Percentiles rank a stretch among this genome's conserved stretches.
Conservation (phyloP, 2,797 vertebrate species). For the Simalia tracyae region DNA sequence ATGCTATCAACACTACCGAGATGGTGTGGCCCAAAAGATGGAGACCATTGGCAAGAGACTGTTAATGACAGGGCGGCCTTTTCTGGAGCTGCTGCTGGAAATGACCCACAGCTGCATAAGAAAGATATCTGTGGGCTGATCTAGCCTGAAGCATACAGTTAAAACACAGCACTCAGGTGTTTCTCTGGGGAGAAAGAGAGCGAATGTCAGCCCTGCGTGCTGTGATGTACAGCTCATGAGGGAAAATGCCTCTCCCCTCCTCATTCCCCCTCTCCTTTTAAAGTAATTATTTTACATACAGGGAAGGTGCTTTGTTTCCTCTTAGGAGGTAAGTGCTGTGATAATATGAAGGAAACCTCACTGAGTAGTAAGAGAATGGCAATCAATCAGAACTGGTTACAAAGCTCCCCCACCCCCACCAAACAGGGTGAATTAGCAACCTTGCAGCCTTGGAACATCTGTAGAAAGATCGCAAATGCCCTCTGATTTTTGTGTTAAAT, state of each 20-base stretch:
- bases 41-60: neutral
- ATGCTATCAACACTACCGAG: neutral
- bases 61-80: neutral
- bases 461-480: constrained; percentile 35
- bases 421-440: constrained; percentile 21
- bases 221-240: neutral
- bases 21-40: neutral
- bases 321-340: constrained; percentile 36
- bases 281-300: constrained; percentile 43
- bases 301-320: constrained; percentile 19
- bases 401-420: constrained; percentile 11
- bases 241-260: neutral
- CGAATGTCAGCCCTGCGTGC: neutral
- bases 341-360: constrained; percentile 32
- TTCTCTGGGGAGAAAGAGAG: constrained; percentile 12
- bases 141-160: constrained; percentile 14
- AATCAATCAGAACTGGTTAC: constrained; percentile 28
- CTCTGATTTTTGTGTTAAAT: constrained; percentile 27
- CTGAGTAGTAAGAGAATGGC: constrained; percentile 22
- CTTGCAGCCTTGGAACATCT: constrained; percentile 36
- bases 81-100: neutral
- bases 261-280: constrained; percentile 15
- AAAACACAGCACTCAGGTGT: neutral
- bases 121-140: constrained; percentile 4
- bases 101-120: neutral